Evolutionary conservation across 2,113 vertebrate species (phyloP), one percentile per base, ranked within the genome.

Genomic region (Ophthalmolycus amberensis): DNA sequence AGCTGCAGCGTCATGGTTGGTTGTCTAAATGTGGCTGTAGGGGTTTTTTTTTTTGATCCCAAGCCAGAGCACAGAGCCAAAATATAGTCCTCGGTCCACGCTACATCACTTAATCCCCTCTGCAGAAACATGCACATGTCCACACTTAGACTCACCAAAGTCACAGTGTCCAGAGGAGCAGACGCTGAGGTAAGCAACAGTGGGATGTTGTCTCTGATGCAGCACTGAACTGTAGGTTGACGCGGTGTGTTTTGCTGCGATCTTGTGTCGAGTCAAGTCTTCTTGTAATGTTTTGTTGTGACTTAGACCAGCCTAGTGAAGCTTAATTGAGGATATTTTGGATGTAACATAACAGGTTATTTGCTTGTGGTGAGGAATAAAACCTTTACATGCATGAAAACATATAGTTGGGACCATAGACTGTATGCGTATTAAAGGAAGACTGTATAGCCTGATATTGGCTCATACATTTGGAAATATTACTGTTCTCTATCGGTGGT

Each of bases 111-210:
- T 86, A 87, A 89, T 89, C 87, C 62, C 42, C 59, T 68, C 70
- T 64, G 66, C 71, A 78, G 81, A 84, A 85, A 80, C 82, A 79
- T 83, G 86, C 84, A 84, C 83, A 90, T 78, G 82, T 89, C 75
- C 73, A 71, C 48, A 75, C 83, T 71, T 7, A 74, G 72, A 83
- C 81, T 77, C 52, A 40, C 63, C 20, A 59, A 65, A 74, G 65
- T 79, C 64, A 75, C 67, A 79, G 58, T 71, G n/a, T 59, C 11
- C 71, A 77, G 64, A 75, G 48, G 34, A 70, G 25, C 70, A 54
- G 14, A 59, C 44, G 56, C 72, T 63, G 71, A 74, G 84, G 84
- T 85, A 70, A 63, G 88, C 56, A 10, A 44, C 60, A 54, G 32
- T 8, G 10, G 34, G 2, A 72, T 38, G 12, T 56, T 70, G 9